These are phyloP conservation scores for Enteromius afrohamiltoni DNA, from an alignment of 2,797 vertebrate genomes.

Conservation along the genomic window DNA sequence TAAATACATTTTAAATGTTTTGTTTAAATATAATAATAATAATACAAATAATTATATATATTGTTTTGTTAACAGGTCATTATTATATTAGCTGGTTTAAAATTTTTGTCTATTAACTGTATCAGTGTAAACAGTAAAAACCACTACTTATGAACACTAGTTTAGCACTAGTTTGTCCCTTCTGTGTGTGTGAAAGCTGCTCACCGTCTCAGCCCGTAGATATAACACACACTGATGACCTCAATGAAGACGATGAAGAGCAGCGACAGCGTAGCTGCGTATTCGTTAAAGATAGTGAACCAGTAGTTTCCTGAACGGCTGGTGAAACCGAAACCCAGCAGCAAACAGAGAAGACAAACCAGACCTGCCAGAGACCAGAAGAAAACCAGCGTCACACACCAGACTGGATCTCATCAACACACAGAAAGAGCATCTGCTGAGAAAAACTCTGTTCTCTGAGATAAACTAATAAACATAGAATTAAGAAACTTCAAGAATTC, in stretches of 20 bases:
- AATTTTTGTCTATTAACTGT: neutral
- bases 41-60: neutral
- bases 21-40: too few relatives aligned
- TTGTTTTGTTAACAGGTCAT: neutral
- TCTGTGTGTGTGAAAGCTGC: neutral
- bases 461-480: neutral
- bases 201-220: constrained; percentile 89
- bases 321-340: constrained; percentile 88
- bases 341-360: constrained; percentile 83
- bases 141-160: neutral
- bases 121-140: neutral
- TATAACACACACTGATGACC: constrained; percentile 83
- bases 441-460: neutral
- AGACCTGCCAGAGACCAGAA: constrained; percentile 71
- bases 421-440: neutral
- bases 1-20: too few relatives aligned
- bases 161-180: neutral
- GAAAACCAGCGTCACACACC: neutral
- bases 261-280: constrained; percentile 85
- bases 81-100: neutral
- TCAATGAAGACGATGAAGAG: constrained; percentile 92
- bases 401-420: neutral
- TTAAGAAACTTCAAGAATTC: neutral
- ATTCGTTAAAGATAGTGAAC: constrained; percentile 95
- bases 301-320: constrained; percentile 89